These are phyloP conservation scores for Myathropa florea DNA, from an alignment of 2,888 invertebrate species.

Conservation along the genomic window DNA sequence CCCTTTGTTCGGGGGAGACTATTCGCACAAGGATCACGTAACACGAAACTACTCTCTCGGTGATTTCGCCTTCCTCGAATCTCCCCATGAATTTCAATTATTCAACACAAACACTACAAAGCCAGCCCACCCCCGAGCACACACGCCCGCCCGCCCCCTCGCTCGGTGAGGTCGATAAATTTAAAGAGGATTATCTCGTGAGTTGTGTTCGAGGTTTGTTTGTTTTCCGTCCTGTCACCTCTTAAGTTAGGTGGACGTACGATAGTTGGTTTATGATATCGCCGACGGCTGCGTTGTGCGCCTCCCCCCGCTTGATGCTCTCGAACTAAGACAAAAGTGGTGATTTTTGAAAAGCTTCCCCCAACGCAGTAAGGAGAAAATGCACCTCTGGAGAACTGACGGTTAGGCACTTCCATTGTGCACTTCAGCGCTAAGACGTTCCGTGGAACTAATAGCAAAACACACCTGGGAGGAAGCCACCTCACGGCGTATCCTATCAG, in stretches of 20 bases:
- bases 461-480: background rate
- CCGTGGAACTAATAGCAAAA: conserved; percentile 23
- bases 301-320: background rate
- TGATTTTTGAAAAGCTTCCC: conserved; percentile 23
- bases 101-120: conserved; percentile 31
- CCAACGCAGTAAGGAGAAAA: background rate
- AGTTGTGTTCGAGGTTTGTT: conserved; percentile 42
- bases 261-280: conserved; percentile 39
- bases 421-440: conserved; percentile 2
- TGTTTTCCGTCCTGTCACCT: conserved; percentile 13
- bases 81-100: conserved; percentile 53
- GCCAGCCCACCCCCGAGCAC: background rate
- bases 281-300: background rate
- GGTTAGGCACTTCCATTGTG: background rate
- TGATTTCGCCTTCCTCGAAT: conserved; percentile 27
- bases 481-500: background rate
- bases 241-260: conserved; percentile 29
- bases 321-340: conserved; percentile 25
- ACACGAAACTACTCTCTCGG: conserved; percentile 38
- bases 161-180: conserved; percentile 43
- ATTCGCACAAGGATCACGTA: conserved; percentile 63
- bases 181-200: conserved; percentile 62
- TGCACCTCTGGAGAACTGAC: background rate
- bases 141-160: background rate
- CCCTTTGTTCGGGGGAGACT: background rate